phyloP scores from a whole-genome alignment of 2,113 vertebrate genomes.

The Austrofundulus limnaeus region DNA sequence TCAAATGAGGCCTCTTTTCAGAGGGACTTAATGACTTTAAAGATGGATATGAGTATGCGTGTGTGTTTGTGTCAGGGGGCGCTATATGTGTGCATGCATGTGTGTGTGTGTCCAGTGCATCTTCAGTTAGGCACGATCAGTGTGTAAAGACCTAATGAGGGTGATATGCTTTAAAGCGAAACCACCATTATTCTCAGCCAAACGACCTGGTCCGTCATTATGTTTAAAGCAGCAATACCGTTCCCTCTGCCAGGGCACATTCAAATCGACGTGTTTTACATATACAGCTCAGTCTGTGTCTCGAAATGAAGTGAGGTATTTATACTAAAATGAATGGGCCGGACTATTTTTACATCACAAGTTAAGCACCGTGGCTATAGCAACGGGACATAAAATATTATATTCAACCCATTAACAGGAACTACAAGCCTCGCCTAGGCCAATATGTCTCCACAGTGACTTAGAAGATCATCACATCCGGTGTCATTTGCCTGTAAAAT shows the following conservation, averaged over 20 bases:
- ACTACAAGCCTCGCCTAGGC: constrained; percentile 68
- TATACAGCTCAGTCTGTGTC: constrained; percentile 67
- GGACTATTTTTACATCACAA: constrained; percentile 76
- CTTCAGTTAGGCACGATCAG: constrained; percentile 80
- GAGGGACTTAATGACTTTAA: constrained; percentile 96
- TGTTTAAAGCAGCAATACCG: constrained; percentile 83
- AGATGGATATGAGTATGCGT: constrained; percentile 76
- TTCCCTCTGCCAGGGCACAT: constrained; percentile 66
- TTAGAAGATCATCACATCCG: constrained; percentile 67
- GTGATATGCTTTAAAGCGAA: constrained; percentile 94
- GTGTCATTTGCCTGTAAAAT: constrained; percentile 66
- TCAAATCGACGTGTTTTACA: constrained; percentile 71
- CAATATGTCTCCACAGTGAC: constrained; percentile 70
- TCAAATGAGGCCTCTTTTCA: constrained; percentile 98
- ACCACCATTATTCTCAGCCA: constrained; percentile 92
- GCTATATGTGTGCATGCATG: constrained; percentile 13
- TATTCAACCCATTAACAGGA: constrained; percentile 71
- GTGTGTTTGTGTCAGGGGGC: constrained; percentile 20
- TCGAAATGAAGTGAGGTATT: constrained; percentile 72
- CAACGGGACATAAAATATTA: constrained; percentile 78
- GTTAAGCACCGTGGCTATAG: constrained; percentile 75
- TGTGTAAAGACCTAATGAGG: constrained; percentile 85
- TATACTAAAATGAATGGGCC: constrained; percentile 76
- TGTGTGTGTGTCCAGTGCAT: constrained; percentile 77
- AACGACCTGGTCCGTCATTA: constrained; percentile 92